Evolutionary conservation across 2,797 vertebrate genomes (phyloP).

Genomic region (Lagodon rhomboides): DNA sequence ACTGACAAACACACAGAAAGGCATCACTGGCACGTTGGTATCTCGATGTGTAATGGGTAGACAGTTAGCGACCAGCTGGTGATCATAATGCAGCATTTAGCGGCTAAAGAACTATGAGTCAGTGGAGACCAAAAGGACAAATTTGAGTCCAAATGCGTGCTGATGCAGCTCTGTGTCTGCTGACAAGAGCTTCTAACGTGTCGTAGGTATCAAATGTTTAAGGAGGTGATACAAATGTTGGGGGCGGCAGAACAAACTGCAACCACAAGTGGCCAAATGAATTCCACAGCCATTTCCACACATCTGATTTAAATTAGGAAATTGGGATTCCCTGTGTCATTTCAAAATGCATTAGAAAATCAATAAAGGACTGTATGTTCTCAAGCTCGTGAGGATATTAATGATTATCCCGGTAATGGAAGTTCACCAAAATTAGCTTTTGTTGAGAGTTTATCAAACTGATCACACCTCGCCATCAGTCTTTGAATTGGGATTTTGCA

Average conservation of each 20-base stretch:
- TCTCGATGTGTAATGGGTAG: background rate
- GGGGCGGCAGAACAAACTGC: no score
- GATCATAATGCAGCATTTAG: background rate
- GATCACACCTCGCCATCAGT: background rate
- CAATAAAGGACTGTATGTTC: no score
- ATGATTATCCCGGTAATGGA: no score
- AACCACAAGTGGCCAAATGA: no score
- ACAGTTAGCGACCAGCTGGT: background rate
- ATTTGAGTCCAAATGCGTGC: background rate
- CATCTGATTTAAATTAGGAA: no score
- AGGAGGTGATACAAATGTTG: no score
- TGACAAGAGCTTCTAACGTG: background rate
- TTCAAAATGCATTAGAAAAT: no score
- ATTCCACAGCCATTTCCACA: no score
- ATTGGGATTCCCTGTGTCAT: no score
- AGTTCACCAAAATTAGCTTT: no score
- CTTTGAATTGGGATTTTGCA: background rate
- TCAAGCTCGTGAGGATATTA: no score
- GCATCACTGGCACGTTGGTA: background rate
- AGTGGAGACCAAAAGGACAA: background rate
- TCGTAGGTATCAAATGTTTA: background rate
- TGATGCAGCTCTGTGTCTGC: background rate
- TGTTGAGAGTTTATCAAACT: background rate
- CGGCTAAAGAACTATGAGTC: background rate
- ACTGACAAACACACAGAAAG: background rate